Conservation (phyloP, 2,113 vertebrate genomes). For the Corydoras maculifer region DNA sequence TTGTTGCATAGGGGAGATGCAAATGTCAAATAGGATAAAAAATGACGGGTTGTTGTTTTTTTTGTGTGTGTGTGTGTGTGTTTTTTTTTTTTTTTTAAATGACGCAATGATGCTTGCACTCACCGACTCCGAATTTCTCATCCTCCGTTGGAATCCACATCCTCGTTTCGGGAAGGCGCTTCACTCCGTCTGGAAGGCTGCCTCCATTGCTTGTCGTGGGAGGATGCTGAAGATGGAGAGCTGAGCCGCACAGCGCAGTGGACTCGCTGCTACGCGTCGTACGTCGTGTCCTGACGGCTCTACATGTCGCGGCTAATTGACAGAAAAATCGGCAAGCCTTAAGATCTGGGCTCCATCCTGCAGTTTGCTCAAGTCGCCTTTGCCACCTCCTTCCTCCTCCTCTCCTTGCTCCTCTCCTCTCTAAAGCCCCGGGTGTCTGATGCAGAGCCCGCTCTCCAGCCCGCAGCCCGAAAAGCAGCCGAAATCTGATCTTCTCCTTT, state of each 20-base stretch:
- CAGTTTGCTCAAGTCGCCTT: constrained; percentile 1
- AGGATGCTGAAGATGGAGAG: constrained; percentile 33
- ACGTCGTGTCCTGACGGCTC: background rate
- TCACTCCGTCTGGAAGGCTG: constrained; percentile 3
- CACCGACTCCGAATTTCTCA: constrained; percentile 35
- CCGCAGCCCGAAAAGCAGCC: constrained; percentile 6
- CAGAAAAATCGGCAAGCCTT: background rate
- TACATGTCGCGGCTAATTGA: constrained; percentile 1
- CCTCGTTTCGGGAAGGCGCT: constrained; percentile 3
- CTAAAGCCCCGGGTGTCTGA: background rate
- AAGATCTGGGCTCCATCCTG: background rate
- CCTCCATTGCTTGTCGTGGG: constrained; percentile 29
- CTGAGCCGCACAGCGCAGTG: constrained; percentile 6
- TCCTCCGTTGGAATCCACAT: constrained; percentile 38
- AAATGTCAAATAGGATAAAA: constrained; percentile 7
- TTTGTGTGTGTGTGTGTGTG: too few relatives aligned
- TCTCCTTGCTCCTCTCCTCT: background rate
- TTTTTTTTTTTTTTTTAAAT: background rate
- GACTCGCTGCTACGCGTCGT: constrained; percentile 5
- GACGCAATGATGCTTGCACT: constrained; percentile 7
- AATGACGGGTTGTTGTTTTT: background rate
- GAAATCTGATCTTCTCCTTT: constrained; percentile 32
- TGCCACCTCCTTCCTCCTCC: background rate
- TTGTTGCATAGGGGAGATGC: constrained; percentile 11
- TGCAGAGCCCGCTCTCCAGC: constrained; percentile 20